Evolutionary conservation across 2,113 vertebrate species (phyloP).

Genomic region (Mola mola): DNA sequence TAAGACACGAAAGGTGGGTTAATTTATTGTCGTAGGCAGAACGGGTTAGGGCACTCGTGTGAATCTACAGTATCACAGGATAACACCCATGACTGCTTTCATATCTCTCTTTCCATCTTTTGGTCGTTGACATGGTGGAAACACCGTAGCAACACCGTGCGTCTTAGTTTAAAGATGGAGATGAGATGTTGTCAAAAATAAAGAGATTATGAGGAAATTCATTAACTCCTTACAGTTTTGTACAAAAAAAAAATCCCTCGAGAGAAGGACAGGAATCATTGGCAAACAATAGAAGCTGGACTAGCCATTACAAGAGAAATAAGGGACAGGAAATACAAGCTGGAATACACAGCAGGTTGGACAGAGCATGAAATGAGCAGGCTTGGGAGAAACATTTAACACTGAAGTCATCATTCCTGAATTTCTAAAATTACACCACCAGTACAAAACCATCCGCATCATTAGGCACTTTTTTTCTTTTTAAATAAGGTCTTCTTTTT

Average conservation of each 20-base stretch:
- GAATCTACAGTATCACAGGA: not conserved
- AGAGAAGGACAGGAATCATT: not conserved
- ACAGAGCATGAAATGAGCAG: slow-evolving; percentile 43
- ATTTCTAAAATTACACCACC: slow-evolving; percentile 63
- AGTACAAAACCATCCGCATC: slow-evolving; percentile 73
- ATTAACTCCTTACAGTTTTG: slow-evolving; percentile 17
- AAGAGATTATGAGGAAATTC: slow-evolving; percentile 4
- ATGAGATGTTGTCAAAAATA: slow-evolving; percentile 7
- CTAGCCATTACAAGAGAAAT: slow-evolving; percentile 21
- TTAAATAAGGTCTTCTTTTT: slow-evolving; percentile 73
- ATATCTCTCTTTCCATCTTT: not conserved
- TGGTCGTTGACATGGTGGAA: slow-evolving; percentile 8
- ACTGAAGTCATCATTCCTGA: slow-evolving; percentile 65
- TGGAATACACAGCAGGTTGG: slow-evolving; percentile 42
- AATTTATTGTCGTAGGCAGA: not conserved
- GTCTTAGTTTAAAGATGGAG: not conserved
- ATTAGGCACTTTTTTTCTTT: slow-evolving; percentile 80
- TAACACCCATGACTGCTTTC: too few species aligned
- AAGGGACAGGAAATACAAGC: slow-evolving; percentile 15
- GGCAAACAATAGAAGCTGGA: too few species aligned
- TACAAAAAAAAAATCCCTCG: slow-evolving; percentile 19
- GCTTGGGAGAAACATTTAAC: slow-evolving; percentile 46
- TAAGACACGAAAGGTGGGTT: slow-evolving; percentile 12
- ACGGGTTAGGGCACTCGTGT: not conserved
- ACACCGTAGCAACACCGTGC: not conserved